Evolutionary conservation across 2,888 invertebrate species (phyloP), one percentile per base, ranked within the genome.

Genomic region (Acrobasis consociella): DNA sequence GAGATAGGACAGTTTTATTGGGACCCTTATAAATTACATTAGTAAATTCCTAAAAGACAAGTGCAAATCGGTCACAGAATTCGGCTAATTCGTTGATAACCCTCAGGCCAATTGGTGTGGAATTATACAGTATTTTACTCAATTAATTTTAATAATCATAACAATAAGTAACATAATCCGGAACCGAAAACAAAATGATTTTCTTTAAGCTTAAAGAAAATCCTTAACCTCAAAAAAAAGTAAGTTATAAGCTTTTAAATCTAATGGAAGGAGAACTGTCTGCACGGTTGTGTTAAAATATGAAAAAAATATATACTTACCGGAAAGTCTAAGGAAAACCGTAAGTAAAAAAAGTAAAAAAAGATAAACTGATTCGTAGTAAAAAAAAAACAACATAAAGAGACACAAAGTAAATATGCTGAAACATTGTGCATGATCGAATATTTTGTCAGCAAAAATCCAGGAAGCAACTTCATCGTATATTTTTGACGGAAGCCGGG

Each of bases 1-100:
- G 78, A 75, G 69, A 77, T 75, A 77, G 73, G 87, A 86, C 87
- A 82, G 85, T 83, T 89, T 88, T 86, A 87, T 86, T 84, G 83
- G 80, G 65, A 80, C 84, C 85, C 81, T 81, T 80, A 86, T 89
- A 89, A 87, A 88, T 87, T 82, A 84, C 85, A 83, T 83, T 83
- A 83, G 80, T 74, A 75, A 80, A 83, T 82, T 79, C 82, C 75
- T 70, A 69, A 67, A 77, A 76, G 77, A 72, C 64, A 73, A 67
- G 72, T 71, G 75, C 69, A 69, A 71, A 72, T 75, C 75, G 80
- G 79, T 78, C 76, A 75, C 76, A 72, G 71, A 17, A 78, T 75
- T 73, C 62, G 64, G 59, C 63, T 62, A 60, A 60, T 60, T 60
- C 60, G 16, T 39, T 17, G 51, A 60, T 60, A 60, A 50, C 15